These are phyloP conservation scores for Limnephilus auricula DNA, from an alignment of 2,888 invertebrate species.

Conservation along the genomic window DNA sequence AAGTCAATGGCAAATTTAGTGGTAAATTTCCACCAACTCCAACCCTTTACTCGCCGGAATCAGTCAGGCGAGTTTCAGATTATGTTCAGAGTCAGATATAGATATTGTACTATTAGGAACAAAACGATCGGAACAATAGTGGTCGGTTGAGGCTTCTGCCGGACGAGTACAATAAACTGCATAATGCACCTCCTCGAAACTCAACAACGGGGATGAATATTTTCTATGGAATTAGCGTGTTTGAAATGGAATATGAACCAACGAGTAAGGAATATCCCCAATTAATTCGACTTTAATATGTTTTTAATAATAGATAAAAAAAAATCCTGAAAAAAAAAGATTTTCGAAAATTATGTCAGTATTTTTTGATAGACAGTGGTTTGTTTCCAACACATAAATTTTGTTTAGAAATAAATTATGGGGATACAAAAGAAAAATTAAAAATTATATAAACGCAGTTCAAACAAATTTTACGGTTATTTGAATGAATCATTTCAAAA, in stretches of 20 bases:
- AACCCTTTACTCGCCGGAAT: not conserved
- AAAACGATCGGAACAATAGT: conserved; percentile 61
- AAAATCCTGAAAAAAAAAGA: not conserved
- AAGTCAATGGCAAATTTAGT: not conserved
- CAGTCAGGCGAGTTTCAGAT: not conserved
- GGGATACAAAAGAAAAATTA: too few relatives aligned
- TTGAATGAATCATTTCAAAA: too few relatives aligned
- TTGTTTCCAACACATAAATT: too few relatives aligned
- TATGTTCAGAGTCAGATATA: conserved; percentile 36
- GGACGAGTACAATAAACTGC: conserved; percentile 17
- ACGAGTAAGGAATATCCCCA: not conserved
- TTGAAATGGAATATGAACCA: not conserved
- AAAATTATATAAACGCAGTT: too few relatives aligned
- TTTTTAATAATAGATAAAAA: not conserved
- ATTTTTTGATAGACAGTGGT: too few relatives aligned
- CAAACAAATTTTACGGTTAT: too few relatives aligned
- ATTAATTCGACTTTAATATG: not conserved
- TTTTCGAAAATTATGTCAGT: too few relatives aligned
- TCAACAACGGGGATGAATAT: conserved; percentile 22
- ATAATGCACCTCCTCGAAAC: conserved; percentile 32
- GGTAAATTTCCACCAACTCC: not conserved
- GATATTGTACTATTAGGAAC: conserved; percentile 61
- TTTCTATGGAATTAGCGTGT: not conserved
- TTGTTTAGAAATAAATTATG: too few relatives aligned
- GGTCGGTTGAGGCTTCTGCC: conserved; percentile 44